phyloP scores from a whole-genome alignment of 1,140 invertebrate genomes.

The Campoletis sonorensis region DNA sequence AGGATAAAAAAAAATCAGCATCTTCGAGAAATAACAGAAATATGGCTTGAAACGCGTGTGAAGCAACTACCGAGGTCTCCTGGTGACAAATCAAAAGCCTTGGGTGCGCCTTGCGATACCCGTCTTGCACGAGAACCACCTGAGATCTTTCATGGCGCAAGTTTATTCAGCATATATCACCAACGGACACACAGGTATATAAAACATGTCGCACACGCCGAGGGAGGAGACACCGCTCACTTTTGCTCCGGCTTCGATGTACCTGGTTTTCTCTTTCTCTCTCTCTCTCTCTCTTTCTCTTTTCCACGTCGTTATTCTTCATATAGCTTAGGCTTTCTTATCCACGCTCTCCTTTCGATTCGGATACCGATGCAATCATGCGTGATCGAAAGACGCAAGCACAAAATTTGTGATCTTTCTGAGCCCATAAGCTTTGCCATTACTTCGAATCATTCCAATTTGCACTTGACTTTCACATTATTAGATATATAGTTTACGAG shows the following conservation, averaged over 20 bases:
- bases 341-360: too few species aligned
- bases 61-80: conserved; percentile 59
- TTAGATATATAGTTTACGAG: too few species aligned
- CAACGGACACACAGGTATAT: not conserved
- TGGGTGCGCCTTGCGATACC: conserved; percentile 59
- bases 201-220: not conserved
- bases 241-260: not conserved
- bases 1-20: not conserved
- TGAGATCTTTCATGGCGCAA: conserved; percentile 47
- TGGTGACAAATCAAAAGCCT: conserved; percentile 67
- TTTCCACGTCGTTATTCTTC: not conserved
- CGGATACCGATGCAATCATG: not conserved
- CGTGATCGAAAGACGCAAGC: not conserved
- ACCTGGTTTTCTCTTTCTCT: not conserved
- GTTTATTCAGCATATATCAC: conserved; percentile 28
- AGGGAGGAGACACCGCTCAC: conserved; percentile 12
- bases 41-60: conserved; percentile 4
- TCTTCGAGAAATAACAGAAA: conserved; percentile 10
- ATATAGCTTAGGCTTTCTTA: too few species aligned
- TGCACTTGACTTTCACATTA: too few species aligned
- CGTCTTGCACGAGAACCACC: conserved; percentile 47
- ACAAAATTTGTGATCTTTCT: not conserved
- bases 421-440: not conserved
- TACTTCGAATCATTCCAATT: too few species aligned
- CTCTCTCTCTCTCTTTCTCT: not conserved